A percentile compares a stretch with the other conserved stretches of the same genome.
phyloP scores from a whole-genome alignment of 2,113 vertebrate genomes.

The Boulengeromyrus knoepffleri region DNA sequence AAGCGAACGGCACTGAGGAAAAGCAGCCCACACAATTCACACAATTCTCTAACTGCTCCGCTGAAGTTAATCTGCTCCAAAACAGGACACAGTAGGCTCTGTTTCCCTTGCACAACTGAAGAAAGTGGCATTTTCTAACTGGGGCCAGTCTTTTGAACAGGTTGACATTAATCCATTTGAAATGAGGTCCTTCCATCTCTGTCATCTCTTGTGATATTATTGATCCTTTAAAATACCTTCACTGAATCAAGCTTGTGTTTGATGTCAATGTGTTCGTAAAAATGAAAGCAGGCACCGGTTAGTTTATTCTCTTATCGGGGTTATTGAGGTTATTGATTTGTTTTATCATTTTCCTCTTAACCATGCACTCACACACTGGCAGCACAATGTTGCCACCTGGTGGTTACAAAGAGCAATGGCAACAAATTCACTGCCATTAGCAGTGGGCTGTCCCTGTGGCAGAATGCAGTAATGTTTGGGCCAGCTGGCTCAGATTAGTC shows the following conservation, averaged over 20 bases:
- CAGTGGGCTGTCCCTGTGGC: background rate
- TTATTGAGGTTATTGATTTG: background rate
- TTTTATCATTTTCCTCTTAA: background rate
- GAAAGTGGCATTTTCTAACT: background rate
- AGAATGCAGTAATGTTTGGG: background rate
- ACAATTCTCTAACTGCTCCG: background rate
- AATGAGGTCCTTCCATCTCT: background rate
- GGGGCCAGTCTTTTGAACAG: background rate
- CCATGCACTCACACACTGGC: background rate
- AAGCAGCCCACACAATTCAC: background rate
- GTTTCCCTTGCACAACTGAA: background rate
- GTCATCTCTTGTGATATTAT: background rate
- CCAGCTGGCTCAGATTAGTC: constrained; percentile 7
- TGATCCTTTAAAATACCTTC: background rate
- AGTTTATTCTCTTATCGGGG: background rate
- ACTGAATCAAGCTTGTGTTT: background rate
- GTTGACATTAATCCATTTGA: constrained; percentile 5
- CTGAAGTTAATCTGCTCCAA: background rate
- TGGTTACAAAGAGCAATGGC: background rate
- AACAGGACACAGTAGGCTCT: background rate
- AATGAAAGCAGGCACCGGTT: background rate
- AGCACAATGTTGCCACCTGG: constrained; percentile 10
- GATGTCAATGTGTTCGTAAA: background rate
- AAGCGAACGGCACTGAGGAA: background rate
- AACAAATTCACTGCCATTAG: background rate